Evolutionary conservation across 2,888 invertebrate species (phyloP).

Genomic region (Glaucopsyche alexis): DNA sequence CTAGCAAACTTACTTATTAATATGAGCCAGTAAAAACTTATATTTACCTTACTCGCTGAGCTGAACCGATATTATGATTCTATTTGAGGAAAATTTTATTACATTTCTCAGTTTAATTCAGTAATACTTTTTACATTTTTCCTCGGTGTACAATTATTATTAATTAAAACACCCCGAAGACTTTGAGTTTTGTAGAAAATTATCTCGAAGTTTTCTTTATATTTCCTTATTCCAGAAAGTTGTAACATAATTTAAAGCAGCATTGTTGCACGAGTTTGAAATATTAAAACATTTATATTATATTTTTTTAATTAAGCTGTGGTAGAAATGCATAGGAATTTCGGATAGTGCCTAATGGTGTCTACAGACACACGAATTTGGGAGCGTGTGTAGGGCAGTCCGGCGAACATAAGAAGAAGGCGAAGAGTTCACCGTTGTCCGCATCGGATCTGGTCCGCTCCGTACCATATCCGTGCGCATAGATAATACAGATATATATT

Average conservation of each 20-base stretch:
- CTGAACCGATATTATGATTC: not conserved
- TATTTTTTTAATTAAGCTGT: no score
- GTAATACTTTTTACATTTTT: not conserved
- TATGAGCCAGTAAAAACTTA: not conserved
- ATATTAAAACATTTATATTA: not conserved
- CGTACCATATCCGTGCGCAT: no score
- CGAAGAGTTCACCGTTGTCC: no score
- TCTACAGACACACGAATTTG: no score
- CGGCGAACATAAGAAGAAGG: no score
- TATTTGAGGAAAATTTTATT: not conserved
- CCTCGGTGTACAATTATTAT: not conserved
- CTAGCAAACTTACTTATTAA: not conserved
- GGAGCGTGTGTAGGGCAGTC: no score
- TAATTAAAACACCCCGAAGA: constrained; percentile 4
- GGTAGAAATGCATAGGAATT: no score
- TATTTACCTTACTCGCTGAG: no score
- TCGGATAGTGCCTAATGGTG: no score
- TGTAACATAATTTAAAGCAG: not conserved
- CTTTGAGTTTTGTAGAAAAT: not conserved
- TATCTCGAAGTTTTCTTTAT: not conserved
- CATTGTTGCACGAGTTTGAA: not conserved
- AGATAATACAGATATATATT: no score
- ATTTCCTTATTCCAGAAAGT: constrained; percentile 8
- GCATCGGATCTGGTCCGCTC: no score
- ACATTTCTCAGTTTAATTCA: not conserved